A percentile compares a stretch with the other conserved stretches of the same genome.
Conservation (phyloP, 2,113 vertebrate species). For the Leptodactylus fuscus region DNA sequence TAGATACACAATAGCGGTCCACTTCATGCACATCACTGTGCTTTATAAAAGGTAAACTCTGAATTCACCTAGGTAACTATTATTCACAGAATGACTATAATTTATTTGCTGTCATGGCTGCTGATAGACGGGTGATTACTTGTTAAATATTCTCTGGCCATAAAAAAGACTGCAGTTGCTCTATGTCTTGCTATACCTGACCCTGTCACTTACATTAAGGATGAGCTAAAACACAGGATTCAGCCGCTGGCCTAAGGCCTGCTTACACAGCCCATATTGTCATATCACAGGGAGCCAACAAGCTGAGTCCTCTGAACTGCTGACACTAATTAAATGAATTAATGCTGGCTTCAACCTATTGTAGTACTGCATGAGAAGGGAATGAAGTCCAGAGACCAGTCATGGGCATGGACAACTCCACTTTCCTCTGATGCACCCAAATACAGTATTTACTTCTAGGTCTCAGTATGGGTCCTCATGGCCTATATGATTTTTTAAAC, state of each 20-base stretch:
- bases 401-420: neutral
- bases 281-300: conserved; percentile 21
- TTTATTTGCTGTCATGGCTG: conserved; percentile 37
- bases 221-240: neutral
- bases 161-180: conserved; percentile 17
- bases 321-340: conserved; percentile 35
- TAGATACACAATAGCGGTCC: neutral
- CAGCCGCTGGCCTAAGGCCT: conserved; percentile 18
- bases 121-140: conserved; percentile 36
- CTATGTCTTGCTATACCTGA: conserved; percentile 25
- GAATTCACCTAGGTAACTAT: conserved; percentile 17
- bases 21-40: conserved; percentile 9
- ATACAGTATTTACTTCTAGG: too few relatives aligned
- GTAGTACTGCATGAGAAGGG: neutral
- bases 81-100: conserved; percentile 38
- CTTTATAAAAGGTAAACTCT: conserved; percentile 35
- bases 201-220: conserved; percentile 45
- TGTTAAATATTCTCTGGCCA: conserved; percentile 34
- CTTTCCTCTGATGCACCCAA: neutral
- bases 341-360: neutral
- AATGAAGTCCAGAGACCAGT: too few relatives aligned
- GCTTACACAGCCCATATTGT: conserved; percentile 19
- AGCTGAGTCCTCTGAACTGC: neutral
- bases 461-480: too few relatives aligned
- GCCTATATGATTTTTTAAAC: too few relatives aligned